phyloP scores from a whole-genome alignment of 2,113 vertebrate species.

The Nycticryphes semicollaris region DNA sequence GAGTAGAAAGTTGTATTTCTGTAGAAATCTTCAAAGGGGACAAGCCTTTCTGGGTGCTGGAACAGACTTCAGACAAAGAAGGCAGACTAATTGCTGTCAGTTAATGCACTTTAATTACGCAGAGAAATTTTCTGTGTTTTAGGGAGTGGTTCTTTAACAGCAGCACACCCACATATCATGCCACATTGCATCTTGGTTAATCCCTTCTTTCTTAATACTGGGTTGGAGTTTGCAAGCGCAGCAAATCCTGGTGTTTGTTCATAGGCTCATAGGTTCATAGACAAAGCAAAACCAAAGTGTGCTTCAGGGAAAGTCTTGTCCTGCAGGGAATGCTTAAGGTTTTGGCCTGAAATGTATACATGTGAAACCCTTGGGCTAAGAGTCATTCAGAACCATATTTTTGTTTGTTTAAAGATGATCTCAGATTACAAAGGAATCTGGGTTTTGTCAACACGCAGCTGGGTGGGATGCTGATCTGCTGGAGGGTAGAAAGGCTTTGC shows the following conservation, averaged over 20 bases:
- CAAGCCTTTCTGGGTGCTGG: background rate
- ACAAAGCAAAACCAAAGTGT: background rate
- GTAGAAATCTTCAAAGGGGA: background rate
- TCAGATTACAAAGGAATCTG: background rate
- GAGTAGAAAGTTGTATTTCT: background rate
- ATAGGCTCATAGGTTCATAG: too few species aligned
- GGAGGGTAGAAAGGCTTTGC: too few species aligned
- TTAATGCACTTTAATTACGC: background rate
- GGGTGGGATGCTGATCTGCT: too few species aligned
- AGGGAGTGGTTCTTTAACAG: background rate
- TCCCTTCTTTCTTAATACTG: background rate
- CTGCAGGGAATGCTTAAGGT: too few species aligned
- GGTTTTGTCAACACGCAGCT: background rate
- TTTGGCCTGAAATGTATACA: rapidly evolving
- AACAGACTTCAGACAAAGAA: background rate
- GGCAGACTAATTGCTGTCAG: background rate
- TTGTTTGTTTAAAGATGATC: background rate
- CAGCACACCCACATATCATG: background rate
- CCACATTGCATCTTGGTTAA: background rate
- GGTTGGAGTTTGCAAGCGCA: background rate
- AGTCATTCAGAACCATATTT: background rate
- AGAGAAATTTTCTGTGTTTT: background rate
- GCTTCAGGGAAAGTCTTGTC: background rate
- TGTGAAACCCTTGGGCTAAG: background rate
- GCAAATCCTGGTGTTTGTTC: background rate